Evolutionary conservation across 2,113 vertebrate genomes (phyloP).

Genomic region (Oophaga pumilio): DNA sequence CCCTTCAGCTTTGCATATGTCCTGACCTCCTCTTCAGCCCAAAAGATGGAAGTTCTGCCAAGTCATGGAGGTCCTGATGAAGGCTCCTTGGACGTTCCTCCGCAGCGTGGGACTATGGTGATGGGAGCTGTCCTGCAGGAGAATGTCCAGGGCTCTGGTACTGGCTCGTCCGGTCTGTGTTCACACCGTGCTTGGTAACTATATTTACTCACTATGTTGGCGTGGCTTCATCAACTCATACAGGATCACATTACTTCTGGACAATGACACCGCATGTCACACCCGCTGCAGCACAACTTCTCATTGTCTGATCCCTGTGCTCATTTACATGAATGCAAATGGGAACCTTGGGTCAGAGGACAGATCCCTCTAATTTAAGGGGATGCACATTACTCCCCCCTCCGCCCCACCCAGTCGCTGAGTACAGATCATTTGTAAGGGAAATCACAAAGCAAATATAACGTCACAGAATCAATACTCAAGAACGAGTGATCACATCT

Average conservation of each 20-base stretch:
- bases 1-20: neutral
- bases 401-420: neutral
- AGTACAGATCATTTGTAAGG: neutral
- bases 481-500: neutral
- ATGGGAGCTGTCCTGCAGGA: neutral
- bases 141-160: neutral
- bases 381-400: too few species aligned
- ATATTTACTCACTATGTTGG: conserved; percentile 49
- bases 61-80: neutral
- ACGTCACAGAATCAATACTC: neutral
- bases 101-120: neutral
- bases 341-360: neutral
- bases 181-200: conserved; percentile 41
- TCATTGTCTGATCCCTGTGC: neutral
- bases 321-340: conserved; percentile 14
- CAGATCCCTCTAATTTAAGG: neutral
- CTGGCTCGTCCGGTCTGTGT: conserved; percentile 29
- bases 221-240: neutral
- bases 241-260: conserved; percentile 38
- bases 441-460: neutral
- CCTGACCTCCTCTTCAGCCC: neutral
- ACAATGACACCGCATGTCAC: neutral
- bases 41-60: neutral
- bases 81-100: neutral
- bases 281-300: neutral